phyloP scores from a whole-genome alignment of 2,113 vertebrate species.

The Ctenodactylus gundi region DNA sequence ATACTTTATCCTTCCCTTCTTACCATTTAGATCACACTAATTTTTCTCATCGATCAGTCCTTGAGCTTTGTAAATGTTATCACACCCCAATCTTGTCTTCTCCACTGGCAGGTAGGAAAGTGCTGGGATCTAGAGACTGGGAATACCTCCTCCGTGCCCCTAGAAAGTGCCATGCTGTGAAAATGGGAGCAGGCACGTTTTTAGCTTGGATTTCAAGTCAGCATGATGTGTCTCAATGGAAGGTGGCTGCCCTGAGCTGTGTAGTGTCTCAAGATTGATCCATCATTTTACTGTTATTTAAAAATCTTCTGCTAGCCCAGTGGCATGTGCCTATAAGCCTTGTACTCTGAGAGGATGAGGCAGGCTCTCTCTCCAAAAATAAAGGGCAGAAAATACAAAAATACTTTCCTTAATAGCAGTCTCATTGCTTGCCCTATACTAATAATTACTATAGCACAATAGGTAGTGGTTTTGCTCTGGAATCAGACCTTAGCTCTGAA shows the following conservation, averaged over 20 bases:
- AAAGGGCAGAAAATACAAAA: no score
- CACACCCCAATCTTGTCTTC: neutral
- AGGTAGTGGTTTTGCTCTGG: neutral
- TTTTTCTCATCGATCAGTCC: neutral
- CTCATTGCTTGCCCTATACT: neutral
- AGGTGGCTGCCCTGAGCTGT: neutral
- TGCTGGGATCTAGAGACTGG: neutral
- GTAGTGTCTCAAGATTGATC: neutral
- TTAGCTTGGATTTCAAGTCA: neutral
- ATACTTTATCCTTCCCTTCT: neutral
- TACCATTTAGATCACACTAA: neutral
- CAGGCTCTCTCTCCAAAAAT: no score
- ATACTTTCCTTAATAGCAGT: no score
- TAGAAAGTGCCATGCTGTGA: neutral
- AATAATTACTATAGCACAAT: neutral
- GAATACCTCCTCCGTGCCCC: neutral
- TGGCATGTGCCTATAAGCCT: no score
- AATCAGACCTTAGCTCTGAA: neutral
- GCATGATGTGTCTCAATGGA: neutral
- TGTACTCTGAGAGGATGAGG: no score
- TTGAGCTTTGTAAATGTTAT: neutral
- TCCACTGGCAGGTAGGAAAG: neutral
- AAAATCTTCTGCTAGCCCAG: neutral
- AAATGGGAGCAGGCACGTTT: neutral
- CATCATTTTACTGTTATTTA: neutral